A percentile compares a stretch with the other conserved stretches of the same genome.
These are phyloP conservation scores for Drosophila yakuba DNA, from an alignment of 1,140 invertebrate genomes.

Conservation along the genomic window DNA sequence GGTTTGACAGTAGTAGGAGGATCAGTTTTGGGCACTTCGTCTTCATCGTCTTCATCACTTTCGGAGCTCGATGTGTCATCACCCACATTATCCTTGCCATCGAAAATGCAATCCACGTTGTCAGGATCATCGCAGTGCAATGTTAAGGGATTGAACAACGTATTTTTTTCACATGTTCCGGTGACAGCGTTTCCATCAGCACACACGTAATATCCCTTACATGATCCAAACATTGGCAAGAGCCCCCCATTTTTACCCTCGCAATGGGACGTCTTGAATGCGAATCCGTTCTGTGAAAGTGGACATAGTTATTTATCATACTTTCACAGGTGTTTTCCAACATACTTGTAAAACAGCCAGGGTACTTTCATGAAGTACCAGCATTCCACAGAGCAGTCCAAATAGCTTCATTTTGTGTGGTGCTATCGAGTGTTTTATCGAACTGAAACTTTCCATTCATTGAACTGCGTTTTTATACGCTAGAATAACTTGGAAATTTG, in stretches of 20 bases:
- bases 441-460: slow-evolving; percentile 42
- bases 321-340: background rate
- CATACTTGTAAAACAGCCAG: slow-evolving; percentile 48
- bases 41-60: slow-evolving; percentile 40
- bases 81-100: slow-evolving; percentile 6
- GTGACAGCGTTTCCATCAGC: slow-evolving; percentile 66
- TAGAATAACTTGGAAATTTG: slow-evolving; percentile 38
- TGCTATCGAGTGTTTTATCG: slow-evolving; percentile 22
- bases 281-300: slow-evolving; percentile 40
- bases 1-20: slow-evolving; percentile 14
- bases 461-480: slow-evolving; percentile 36
- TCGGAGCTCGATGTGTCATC: slow-evolving; percentile 1
- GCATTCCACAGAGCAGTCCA: slow-evolving; percentile 34
- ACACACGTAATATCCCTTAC: slow-evolving; percentile 68
- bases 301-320: background rate
- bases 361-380: slow-evolving; percentile 20
- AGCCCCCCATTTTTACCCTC: slow-evolving; percentile 63
- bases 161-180: slow-evolving; percentile 57
- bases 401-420: slow-evolving; percentile 37
- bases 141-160: slow-evolving; percentile 56
- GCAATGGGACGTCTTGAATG: slow-evolving; percentile 58
- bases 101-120: slow-evolving; percentile 53
- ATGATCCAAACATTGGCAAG: slow-evolving; percentile 72
- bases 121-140: slow-evolving; percentile 60
- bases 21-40: background rate